phyloP scores from a whole-genome alignment of 2,113 vertebrate genomes.

The Accipiter virgatus region DNA sequence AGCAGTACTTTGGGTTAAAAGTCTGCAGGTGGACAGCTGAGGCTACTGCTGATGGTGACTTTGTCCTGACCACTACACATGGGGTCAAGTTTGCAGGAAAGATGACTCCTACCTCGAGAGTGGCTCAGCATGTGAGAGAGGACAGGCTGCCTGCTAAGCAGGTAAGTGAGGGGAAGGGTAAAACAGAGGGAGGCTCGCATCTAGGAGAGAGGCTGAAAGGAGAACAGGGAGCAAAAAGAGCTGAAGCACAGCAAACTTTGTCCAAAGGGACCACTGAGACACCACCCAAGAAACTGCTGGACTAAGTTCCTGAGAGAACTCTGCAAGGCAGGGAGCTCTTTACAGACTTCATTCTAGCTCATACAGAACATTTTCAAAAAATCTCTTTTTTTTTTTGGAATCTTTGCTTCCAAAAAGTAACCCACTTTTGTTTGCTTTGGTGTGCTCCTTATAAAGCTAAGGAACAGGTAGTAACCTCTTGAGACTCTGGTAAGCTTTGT shows the following conservation, averaged over 20 bases:
- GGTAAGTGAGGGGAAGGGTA: neutral
- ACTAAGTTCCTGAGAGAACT: neutral
- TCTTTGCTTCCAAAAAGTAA: neutral
- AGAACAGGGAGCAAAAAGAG: neutral
- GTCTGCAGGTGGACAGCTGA: neutral
- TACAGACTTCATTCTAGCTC: neutral
- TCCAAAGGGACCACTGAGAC: neutral
- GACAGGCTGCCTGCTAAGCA: neutral
- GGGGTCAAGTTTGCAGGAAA: neutral
- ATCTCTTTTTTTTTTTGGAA: too few species aligned
- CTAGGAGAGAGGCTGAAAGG: neutral
- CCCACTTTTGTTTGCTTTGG: neutral
- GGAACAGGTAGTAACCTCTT: neutral
- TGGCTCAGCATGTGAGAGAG: neutral
- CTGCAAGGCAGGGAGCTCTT: neutral
- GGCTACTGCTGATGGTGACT: rapidly evolving
- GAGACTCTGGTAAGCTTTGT: neutral
- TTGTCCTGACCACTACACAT: neutral
- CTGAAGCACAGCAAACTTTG: neutral
- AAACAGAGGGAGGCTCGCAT: neutral
- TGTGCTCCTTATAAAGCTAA: neutral
- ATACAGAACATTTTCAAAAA: neutral
- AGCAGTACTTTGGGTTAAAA: neutral
- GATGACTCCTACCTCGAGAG: rapidly evolving
- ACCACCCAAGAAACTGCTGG: neutral